These are phyloP conservation scores for Drosophila meridionalis DNA, from an alignment of 2,888 invertebrate genomes.

Conservation along the genomic window DNA sequence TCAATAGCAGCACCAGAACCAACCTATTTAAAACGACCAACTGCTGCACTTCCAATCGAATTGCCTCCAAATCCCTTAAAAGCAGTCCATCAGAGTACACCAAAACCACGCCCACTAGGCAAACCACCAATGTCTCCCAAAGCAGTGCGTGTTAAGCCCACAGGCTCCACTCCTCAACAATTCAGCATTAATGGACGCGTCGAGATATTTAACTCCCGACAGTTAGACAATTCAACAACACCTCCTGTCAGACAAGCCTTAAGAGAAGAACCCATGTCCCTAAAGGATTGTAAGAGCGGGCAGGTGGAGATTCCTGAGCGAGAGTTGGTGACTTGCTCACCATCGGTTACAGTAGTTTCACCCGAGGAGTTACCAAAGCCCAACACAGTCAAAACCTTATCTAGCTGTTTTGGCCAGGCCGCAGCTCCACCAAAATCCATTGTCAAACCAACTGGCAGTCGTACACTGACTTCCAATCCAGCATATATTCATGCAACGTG, in stretches of 20 bases:
- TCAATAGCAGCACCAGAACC: background rate
- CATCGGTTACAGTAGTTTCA: constrained; percentile 76
- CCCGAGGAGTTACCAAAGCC: constrained; percentile 82
- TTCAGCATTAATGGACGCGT: constrained; percentile 83
- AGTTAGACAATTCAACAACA: constrained; percentile 73
- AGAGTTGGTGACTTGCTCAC: constrained; percentile 79
- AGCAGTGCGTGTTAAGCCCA: constrained; percentile 42
- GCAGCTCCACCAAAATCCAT: background rate
- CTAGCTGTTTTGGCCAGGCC: constrained; percentile 72
- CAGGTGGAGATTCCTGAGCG: constrained; percentile 41
- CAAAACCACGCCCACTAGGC: constrained; percentile 76
- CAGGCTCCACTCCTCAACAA: constrained; percentile 61
- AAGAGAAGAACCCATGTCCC: constrained; percentile 16
- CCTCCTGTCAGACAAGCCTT: constrained; percentile 62
- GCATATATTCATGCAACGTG: background rate
- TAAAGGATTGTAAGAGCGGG: background rate
- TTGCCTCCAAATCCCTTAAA: background rate
- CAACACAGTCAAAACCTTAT: constrained; percentile 79
- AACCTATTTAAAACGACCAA: background rate
- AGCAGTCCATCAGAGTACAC: constrained; percentile 39
- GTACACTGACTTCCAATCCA: background rate
- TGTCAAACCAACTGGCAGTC: background rate
- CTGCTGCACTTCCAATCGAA: constrained; percentile 9
- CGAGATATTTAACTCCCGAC: constrained; percentile 83
- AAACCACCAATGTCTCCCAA: constrained; percentile 77